Evolutionary conservation across 2,888 invertebrate genomes (phyloP), one percentile per base, ranked within the genome.

Genomic region (Sabatieria punctata): DNA sequence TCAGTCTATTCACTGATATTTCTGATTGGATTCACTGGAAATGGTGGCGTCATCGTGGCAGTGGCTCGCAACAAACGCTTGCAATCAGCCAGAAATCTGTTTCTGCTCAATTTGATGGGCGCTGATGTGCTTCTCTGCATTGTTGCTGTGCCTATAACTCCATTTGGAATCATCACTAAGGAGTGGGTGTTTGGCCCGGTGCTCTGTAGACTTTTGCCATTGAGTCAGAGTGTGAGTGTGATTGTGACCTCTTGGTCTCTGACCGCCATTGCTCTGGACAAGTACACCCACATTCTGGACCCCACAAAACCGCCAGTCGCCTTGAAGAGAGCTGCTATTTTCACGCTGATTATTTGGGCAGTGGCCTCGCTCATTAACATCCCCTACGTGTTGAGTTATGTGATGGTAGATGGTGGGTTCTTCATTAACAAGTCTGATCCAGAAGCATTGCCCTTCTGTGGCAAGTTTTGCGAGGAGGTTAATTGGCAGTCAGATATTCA

Each of bases 401-500:
- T 57, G 33, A 52, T 63, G 23, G 59, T 60, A 43, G 57, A 59
- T 39, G 63, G 63, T 81, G 81, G 66, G 74, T 86, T 30, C 37
- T 47, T 30, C 40, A 41, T 41, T 13, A 4, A 27, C 27, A 21
- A 13, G 6, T 18, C 38, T 19, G 38, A 13, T 38, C n/a, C n/a
- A n/a, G 38, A 21, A n/a, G n/a, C 11, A n/a, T 8, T 26, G 15
- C 59, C 60, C 6, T 59, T 55, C 41, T 58, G 59, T 41, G 59
- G 60, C 23, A 49, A 73, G 47, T 84, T 79, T 59, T 62, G 62
- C 49, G 61, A 60, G 45, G 63, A 63, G 43, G 55, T 57, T 11
- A 58, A 78, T 37, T 95, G 95, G 93, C 86, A 89, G 0, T 77
- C 78, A 48, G 85, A 85, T 59, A 73, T 77, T 42, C 75, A 82